Evolutionary conservation across 1,140 invertebrate species (phyloP).

Genomic region (Vanessa atalanta): DNA sequence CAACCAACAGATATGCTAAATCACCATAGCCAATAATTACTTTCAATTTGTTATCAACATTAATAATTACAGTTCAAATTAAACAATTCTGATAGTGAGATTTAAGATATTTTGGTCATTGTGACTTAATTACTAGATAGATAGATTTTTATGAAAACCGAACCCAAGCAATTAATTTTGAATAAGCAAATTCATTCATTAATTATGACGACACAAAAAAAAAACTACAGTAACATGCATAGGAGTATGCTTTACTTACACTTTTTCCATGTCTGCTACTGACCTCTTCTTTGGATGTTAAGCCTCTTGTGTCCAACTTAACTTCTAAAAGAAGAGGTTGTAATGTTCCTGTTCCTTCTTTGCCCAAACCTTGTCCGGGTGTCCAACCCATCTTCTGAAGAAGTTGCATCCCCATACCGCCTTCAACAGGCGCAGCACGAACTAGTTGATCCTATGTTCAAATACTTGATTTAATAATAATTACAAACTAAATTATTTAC

Average conservation of each 20-base stretch:
- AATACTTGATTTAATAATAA: conserved; percentile 23
- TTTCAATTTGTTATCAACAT: too few species aligned
- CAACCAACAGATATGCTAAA: too few species aligned
- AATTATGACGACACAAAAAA: too few species aligned
- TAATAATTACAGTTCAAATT: too few species aligned
- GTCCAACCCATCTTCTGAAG: conserved; percentile 99
- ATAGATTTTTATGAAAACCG: too few species aligned
- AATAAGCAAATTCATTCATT: too few species aligned
- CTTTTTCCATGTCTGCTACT: conserved; percentile 54
- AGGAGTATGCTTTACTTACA: conserved; percentile 48
- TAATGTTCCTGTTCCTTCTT: conserved; percentile 94
- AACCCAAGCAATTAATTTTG: too few species aligned
- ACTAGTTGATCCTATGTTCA: conserved; percentile 90
- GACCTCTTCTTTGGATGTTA: conserved; percentile 87
- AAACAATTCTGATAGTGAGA: too few species aligned
- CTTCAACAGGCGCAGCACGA: conserved; percentile 90
- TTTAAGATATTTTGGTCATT: too few species aligned
- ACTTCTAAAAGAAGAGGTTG: conserved; percentile 95
- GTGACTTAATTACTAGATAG: too few species aligned
- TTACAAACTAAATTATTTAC: conserved; percentile 30
- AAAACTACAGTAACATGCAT: neutral
- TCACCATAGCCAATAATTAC: too few species aligned
- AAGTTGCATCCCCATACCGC: conserved; percentile 97
- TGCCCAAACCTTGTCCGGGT: conserved; percentile 96
- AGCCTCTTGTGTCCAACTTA: conserved; percentile 95